phyloP scores from a whole-genome alignment of 2,797 vertebrate species.

The Crypturellus tataupa region DNA sequence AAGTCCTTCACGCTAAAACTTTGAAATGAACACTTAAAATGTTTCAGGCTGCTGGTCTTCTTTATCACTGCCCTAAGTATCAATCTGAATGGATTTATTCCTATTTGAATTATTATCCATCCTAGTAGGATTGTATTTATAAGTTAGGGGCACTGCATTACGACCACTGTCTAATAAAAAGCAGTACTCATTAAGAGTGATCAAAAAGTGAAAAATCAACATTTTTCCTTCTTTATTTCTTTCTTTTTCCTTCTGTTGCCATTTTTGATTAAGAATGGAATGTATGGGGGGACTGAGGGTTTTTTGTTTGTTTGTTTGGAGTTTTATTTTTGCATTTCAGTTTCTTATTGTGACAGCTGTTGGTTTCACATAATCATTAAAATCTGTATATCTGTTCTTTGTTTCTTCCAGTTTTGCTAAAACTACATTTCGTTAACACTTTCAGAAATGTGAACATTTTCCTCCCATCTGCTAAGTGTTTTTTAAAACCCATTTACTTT shows the following conservation, averaged over 20 bases:
- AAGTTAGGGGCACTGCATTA: not conserved
- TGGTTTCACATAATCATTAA: slow-evolving; percentile 63
- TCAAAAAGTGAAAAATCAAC: not conserved
- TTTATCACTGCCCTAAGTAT: slow-evolving; percentile 23
- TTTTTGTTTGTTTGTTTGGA: too few relatives aligned
- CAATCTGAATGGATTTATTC: slow-evolving; percentile 13
- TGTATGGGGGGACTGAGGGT: not conserved
- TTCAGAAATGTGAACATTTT: slow-evolving; percentile 75
- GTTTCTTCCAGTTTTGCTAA: slow-evolving; percentile 62
- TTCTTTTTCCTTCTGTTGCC: not conserved
- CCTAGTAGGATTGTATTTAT: slow-evolving; percentile 6
- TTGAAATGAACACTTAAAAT: not conserved
- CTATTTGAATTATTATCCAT: not conserved
- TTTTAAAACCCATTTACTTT: slow-evolving; percentile 77
- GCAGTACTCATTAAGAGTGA: not conserved
- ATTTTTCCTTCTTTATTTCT: slow-evolving; percentile 10
- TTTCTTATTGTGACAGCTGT: slow-evolving; percentile 60
- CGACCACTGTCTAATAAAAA: slow-evolving; percentile 8
- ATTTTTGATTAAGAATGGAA: not conserved
- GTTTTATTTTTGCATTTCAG: not conserved
- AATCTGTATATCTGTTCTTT: slow-evolving; percentile 55
- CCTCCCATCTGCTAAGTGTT: slow-evolving; percentile 75
- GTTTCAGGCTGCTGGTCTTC: not conserved
- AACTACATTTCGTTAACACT: slow-evolving; percentile 79
- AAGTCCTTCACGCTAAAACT: not conserved